phyloP scores from a whole-genome alignment of 2,888 invertebrate species.

The Drosophila differens region DNA sequence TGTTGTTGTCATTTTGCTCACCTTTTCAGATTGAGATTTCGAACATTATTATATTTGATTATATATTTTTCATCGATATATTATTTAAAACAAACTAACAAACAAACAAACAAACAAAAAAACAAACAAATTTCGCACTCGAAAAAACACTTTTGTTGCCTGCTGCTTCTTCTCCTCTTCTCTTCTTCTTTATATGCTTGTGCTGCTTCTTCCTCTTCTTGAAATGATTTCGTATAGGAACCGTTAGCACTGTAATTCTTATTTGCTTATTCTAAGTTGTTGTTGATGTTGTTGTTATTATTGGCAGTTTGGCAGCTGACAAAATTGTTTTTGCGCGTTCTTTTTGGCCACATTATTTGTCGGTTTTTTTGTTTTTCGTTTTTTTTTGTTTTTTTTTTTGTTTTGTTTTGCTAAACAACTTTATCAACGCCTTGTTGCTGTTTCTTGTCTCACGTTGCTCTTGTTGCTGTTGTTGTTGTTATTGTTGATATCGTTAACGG shows the following conservation, averaged over 20 bases:
- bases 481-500: conserved; percentile 20
- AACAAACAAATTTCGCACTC: conserved; percentile 55
- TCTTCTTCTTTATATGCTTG: not conserved
- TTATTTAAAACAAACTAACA: conserved; percentile 17
- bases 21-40: conserved; percentile 12
- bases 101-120: conserved; percentile 29
- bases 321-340: conserved; percentile 50
- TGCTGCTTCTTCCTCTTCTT: conserved; percentile 10
- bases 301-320: conserved; percentile 41
- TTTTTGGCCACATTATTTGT: conserved; percentile 25
- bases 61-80: conserved; percentile 11
- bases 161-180: conserved; percentile 10
- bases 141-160: conserved; percentile 26
- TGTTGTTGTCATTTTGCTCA: conserved; percentile 53
- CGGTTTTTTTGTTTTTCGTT: conserved; percentile 10
- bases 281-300: conserved; percentile 28
- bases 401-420: conserved; percentile 45
- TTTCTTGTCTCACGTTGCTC: conserved; percentile 24
- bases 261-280: conserved; percentile 35
- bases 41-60: conserved; percentile 10
- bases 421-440: conserved; percentile 36
- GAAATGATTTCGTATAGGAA: conserved; percentile 52
- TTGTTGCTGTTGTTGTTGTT: not conserved
- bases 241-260: conserved; percentile 51
- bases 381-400: not conserved